Evolutionary conservation across 2,113 vertebrate species (phyloP), one percentile per base, ranked within the genome.

Genomic region (Aramus guarauna): DNA sequence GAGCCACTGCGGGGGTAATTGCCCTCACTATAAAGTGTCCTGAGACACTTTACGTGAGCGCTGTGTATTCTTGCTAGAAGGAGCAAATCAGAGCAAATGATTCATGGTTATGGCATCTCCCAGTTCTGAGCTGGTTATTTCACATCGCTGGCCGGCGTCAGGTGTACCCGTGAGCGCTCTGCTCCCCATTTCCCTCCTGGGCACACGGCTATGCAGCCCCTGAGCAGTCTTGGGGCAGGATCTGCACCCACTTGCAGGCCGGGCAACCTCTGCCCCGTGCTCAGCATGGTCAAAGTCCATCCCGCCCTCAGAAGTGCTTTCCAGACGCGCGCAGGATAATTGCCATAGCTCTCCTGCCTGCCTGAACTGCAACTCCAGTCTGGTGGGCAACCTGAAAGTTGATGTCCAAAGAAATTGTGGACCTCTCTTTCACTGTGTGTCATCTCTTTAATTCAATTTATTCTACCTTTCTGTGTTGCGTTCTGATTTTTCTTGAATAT

Each of bases 61-160:
- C 4, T 21, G 18, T 11, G 12, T 45, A 15, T 68, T 41, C 39
- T 37, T 37, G 12, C 68, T 19, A 22, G n/a, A 74, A 68, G 27
- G 22, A 41, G 34, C 9, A 50, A 48, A 55, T 56, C 47, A 62
- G 41, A 43, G 34, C 41, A 58, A 83, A 55, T 39, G 6, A 32
- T 68, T 62, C 34, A 36, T 4, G 2, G 15, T 55, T 67, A 21
- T 1, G 23, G 53, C 5, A 3, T 50, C 53, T 78, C 29, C 39
- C 27, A 20, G 26, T 18, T 39, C 53, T 43, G 21, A n/a, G 19
- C 9, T 8, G 4, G 23, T 66, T 37, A 19, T 64, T 30, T 63
- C 43, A 58, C 1, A 0, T 19, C 1, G 3, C 68, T 26, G 29
- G 12, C 55, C 17, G 1, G 7, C 4, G 1, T 45, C 1, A 1